Evolutionary conservation across 2,113 vertebrate genomes (phyloP), one percentile per base, ranked within the genome.

Genomic region (Eubucco bourcierii): DNA sequence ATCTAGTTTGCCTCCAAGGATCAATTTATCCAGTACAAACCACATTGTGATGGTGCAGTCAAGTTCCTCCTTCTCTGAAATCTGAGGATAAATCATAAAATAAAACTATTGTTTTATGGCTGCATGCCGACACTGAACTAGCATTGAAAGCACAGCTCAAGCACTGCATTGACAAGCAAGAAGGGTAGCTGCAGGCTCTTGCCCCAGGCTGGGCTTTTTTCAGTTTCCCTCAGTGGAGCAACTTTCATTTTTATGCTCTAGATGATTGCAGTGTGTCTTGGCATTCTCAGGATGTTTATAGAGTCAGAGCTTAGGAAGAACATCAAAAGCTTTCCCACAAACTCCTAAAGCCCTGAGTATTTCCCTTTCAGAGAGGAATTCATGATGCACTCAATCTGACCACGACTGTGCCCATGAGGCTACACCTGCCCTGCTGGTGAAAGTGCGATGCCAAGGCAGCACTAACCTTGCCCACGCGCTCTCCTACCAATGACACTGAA

Each of bases 1-100:
- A 93, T 81, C 76, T 50, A 65, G 73, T 94, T 95, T 90, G 85
- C 72, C 77, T 94, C 91, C 76, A 85, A 95, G 88, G 82, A 95
- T 94, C 90, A 61, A 91, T 93, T 91, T 95, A 80, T 85, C 53
- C 82, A 65, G 72, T 7, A 80, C 76, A 92, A 96, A 95, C 61
- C 1, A 0, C 73, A 78, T 31, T 46, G 73, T 65, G 76, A 92
- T 11, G 39, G 79, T 55, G 39, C 80, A 96, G 65, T 64, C 73
- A 46, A 83, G 76, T 31, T 67, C 60, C 33, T 79, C 15, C 67
- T 76, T 21, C 82, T 80, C 79, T 55, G 65, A 95, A 95, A 95
- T 61, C 70, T 63, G 63, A 88, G 76, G 73, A 41, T 76, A 75
- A 94, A 83, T 61, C 75, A 50, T 17, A 76, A 68, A 80, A 53